Evolutionary conservation across 2,888 invertebrate genomes (phyloP), one percentile per base, ranked within the genome.

Genomic region (Aleiodes testaceus): DNA sequence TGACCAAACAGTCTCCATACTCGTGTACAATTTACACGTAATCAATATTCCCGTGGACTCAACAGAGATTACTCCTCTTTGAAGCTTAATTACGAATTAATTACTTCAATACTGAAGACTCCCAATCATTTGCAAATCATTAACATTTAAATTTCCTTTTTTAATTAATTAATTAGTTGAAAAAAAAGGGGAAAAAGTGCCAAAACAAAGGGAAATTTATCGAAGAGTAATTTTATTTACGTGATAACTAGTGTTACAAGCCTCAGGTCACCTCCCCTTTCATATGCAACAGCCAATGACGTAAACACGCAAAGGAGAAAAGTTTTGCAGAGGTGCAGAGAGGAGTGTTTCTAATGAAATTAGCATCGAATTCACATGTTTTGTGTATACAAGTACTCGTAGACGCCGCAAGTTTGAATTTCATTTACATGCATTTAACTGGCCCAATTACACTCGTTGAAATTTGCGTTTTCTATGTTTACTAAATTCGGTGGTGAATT

Each of bases 401-500:
- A 64, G 52, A 11, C 47, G 30, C 53, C 50, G 36, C 65, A 70
- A 70, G 16, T 69, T 45, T 44, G 53, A 53, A 65, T 70, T 70
- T 65, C 45, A 70, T 70, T 70, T 61, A 42, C 61, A 70, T 70
- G 16, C 59, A 36, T 70, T 70, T 70, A 69, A 66, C 53, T 30
- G 20, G 30, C 26, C 59, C 45, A 70, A 70, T 70, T 70, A 66
- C 50, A 50, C 59, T 44, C 42, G 50, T 47, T 18, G 12, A 45
- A 47, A 70, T 70, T 70, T 70, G 47, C 61, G 59, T 66, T 66
- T 70, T 66, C 45, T 45, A 70, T 66, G 66, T 70, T 70, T 70
- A 66, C 66, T 22, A 66, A 70, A 59, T 66, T 70, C 44, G 16
- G 12, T 47, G 65, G 36, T 49, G 36, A 70, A 64, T 70, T 45